Conservation (phyloP, 2,113 vertebrate species). For the Illadopsis cleaveri region DNA sequence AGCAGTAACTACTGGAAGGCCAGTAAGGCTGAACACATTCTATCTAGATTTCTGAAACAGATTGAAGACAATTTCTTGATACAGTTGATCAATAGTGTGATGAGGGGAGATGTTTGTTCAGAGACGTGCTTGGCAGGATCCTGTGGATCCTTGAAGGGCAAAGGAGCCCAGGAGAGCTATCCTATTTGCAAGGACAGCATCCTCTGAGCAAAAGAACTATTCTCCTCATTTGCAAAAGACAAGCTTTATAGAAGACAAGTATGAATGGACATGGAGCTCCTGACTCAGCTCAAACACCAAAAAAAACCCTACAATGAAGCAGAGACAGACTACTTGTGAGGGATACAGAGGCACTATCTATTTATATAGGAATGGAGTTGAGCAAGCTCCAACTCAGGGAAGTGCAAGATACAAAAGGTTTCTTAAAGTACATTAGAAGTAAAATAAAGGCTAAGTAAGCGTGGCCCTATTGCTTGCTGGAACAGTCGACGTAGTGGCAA, state of each 20-base stretch:
- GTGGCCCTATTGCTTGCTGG: neutral
- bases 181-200: neutral
- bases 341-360: neutral
- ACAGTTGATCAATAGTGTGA: neutral
- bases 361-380: neutral
- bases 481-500: fast-evolving
- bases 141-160: neutral
- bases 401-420: neutral
- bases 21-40: neutral
- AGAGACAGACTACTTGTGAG: neutral
- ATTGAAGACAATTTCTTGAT: neutral
- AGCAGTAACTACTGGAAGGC: neutral
- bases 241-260: neutral
- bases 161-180: neutral
- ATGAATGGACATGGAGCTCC: neutral
- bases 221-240: neutral
- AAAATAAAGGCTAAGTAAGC: neutral
- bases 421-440: neutral
- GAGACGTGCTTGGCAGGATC: neutral
- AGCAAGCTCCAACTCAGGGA: neutral
- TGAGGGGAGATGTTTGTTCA: neutral
- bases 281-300: neutral
- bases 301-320: neutral
- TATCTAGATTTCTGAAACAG: neutral
- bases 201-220: neutral